Evolutionary conservation across 2,113 vertebrate genomes (phyloP), one percentile per base, ranked within the genome.

Genomic region (Clarias macrocephalus): DNA sequence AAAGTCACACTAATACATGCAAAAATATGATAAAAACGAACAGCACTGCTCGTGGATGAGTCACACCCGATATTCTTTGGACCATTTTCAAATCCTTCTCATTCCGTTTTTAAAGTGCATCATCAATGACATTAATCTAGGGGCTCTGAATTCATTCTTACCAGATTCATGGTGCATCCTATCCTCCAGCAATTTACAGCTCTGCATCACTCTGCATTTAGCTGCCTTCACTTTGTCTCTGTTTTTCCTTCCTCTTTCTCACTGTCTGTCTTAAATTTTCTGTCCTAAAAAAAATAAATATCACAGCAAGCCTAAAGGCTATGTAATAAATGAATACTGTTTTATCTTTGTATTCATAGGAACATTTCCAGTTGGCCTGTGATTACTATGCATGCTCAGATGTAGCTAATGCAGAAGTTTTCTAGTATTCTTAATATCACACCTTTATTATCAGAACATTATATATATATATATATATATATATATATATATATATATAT

Each of bases 71-170:
- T 37, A 33, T 60, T 73, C 88, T 86, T 80, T 83, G 28, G 57
- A 73, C 65, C 30, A 72, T 83, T 80, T 86, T 89, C 56, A 83
- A 75, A 89, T 70, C 30, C 42, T 80, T 68, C 73, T 33, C 42
- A 21, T 83, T 86, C 48, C 33, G 70, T 87, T 85, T 87, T 77
- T 85, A 87, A 89, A 85, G 82, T 85, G 82, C 82, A 80, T 59
- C 33, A 9, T 89, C 83, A 82, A 33, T 89, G 82, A 76, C 81
- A 84, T 89, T 89, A 76, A 89, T 76, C 85, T 82, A 10, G n/a
- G 77, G 52, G 86, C 82, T 85, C 80, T 48, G 37, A 65, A 85
- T 68, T 84, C 59, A 70, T 84, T 72, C 23, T 77, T 80, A 84
- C n/a, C 25, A 84, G 16, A 84, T 48, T 65, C 77, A 70, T 9